Percentiles rank a stretch among this genome's conserved stretches.
Evolutionary conservation across 2,888 invertebrate species (phyloP).

Genomic region (Phymatocera aterrima): DNA sequence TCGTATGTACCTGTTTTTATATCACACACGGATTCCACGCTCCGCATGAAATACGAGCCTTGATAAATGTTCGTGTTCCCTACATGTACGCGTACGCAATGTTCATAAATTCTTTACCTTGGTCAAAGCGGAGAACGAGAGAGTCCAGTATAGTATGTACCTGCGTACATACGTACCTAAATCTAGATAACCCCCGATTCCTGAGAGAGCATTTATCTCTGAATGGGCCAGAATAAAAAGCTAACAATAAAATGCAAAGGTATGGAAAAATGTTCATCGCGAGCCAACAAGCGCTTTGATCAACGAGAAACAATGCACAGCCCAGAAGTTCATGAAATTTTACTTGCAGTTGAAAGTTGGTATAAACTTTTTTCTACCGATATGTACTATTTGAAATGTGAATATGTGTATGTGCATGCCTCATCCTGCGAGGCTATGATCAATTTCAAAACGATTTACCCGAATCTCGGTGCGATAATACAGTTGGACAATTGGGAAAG

Average conservation of each 20-base stretch:
- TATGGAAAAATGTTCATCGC: too few species aligned
- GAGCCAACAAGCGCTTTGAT: too few species aligned
- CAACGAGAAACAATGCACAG: too few species aligned
- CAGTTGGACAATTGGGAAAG: background rate
- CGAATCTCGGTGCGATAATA: too few species aligned
- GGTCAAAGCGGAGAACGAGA: background rate
- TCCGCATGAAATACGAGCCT: background rate
- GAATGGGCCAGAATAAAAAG: background rate
- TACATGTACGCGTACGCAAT: background rate
- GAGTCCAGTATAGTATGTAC: background rate
- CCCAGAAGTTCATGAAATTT: too few species aligned
- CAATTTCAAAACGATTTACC: too few species aligned
- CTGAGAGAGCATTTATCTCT: slow-evolving; percentile 1
- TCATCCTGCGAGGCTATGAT: too few species aligned
- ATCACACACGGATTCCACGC: slow-evolving; percentile 15
- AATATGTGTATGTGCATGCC: too few species aligned
- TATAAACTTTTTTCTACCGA: too few species aligned
- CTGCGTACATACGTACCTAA: too few species aligned
- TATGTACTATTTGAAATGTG: too few species aligned
- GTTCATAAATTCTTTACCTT: slow-evolving; percentile 29
- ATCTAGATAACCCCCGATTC: slow-evolving; percentile 4
- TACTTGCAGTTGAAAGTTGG: too few species aligned
- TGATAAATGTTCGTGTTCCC: slow-evolving; percentile 36
- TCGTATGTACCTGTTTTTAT: background rate
- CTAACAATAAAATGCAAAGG: background rate